Percentiles rank a stretch among this genome's conserved stretches.
phyloP scores from a whole-genome alignment of 2,113 vertebrate species.

The Oncorhynchus mykiss region DNA sequence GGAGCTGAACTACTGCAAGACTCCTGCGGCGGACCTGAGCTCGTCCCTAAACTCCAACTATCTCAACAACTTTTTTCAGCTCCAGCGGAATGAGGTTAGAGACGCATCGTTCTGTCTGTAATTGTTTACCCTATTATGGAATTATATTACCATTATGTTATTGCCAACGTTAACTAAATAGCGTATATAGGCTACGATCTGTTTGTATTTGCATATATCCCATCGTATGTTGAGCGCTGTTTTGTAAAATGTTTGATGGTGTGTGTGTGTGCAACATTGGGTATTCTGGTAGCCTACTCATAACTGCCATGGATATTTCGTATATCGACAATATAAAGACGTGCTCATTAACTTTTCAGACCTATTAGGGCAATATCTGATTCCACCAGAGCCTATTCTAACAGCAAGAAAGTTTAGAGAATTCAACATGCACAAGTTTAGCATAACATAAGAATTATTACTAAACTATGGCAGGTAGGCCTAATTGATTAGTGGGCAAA shows the following conservation, averaged over 20 bases:
- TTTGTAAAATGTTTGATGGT: slow-evolving; percentile 40
- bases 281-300: slow-evolving; percentile 37
- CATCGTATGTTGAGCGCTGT: slow-evolving; percentile 6
- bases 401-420: no score
- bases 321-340: slow-evolving; percentile 1
- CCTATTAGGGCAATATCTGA: no score
- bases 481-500: no score
- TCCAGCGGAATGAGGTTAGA: slow-evolving; percentile 92
- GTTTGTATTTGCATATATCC: neutral
- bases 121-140: neutral
- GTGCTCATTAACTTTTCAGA: no score
- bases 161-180: neutral
- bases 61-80: slow-evolving; percentile 98
- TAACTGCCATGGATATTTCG: slow-evolving; percentile 44
- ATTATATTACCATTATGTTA: neutral
- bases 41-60: slow-evolving; percentile 94
- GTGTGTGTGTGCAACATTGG: slow-evolving; percentile 22
- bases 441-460: no score
- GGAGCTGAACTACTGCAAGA: slow-evolving; percentile 90
- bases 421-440: no score
- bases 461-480: no score
- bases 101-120: slow-evolving; percentile 1
- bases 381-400: no score
- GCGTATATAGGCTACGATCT: neutral
- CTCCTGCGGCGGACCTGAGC: slow-evolving; percentile 84